Evolutionary conservation across 2,113 vertebrate genomes (phyloP).

Genomic region (Pica pica): DNA sequence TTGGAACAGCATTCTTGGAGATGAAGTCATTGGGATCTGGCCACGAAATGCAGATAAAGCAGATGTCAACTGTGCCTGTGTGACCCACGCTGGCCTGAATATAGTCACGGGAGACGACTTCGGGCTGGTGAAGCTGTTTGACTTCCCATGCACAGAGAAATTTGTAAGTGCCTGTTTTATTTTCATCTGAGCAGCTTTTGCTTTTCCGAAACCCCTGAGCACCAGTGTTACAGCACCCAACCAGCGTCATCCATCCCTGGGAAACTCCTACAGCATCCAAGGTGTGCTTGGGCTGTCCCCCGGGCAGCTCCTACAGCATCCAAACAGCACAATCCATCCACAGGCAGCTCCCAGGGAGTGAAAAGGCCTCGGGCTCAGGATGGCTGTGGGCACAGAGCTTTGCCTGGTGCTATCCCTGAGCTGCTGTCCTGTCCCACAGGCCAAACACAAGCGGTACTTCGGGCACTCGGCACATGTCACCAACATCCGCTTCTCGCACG

Average conservation of each 20-base stretch:
- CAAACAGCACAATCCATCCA: accelerated
- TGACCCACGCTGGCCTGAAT: constrained; percentile 88
- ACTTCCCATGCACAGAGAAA: constrained; percentile 93
- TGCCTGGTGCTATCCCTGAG: not conserved
- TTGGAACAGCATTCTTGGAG: constrained; percentile 84
- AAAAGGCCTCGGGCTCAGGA: not conserved
- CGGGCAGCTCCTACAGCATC: not conserved
- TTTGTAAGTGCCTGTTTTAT: constrained; percentile 80
- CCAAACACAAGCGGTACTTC: constrained; percentile 95
- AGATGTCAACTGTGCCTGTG: constrained; percentile 91
- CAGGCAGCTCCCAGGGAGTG: not conserved
- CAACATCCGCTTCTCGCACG: constrained; percentile 91
- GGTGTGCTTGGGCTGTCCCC: not conserved
- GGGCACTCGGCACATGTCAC: constrained; percentile 95
- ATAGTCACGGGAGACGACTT: constrained; percentile 93
- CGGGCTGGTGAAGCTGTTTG: constrained; percentile 94
- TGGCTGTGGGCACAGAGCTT: not conserved
- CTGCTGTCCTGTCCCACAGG: constrained; percentile 64
- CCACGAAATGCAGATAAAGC: constrained; percentile 91
- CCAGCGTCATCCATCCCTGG: accelerated
- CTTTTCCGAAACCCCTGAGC: not conserved
- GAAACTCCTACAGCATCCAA: not conserved
- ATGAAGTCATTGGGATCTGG: constrained; percentile 94
- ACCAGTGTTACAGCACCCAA: accelerated
- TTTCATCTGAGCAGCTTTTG: not conserved